Base-by-base conservation (phyloP, 2,113 vertebrate genomes). In the Odocoileus hemionus region DNA sequence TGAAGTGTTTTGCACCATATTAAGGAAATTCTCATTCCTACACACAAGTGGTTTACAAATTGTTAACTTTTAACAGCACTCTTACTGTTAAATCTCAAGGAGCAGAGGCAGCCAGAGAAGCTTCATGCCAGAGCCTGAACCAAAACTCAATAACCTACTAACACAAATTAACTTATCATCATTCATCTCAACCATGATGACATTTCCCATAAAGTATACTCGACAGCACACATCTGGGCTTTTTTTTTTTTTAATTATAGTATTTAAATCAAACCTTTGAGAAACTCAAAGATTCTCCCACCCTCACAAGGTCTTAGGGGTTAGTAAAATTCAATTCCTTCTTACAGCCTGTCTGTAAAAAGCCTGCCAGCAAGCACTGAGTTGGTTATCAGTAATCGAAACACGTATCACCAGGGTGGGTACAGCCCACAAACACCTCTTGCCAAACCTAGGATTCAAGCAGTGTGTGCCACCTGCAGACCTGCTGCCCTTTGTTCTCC, bases 401-500 rank as follows among this genome's bases (percentile, higher is more conserved):
- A 84, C 3, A 54, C 2, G 0, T 28, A 19, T 67, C 9, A 45
- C 50, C 25, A 14, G 39, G 25, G 36, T 39, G 57, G 55, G n/a
- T 6, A 6, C 0, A 52, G 87, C 79, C 55, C 83, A 76, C 2
- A 21, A 95, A 16, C 6, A 0, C 2, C 8, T 43, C 57, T 8
- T 19, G 70, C 25, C 60, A 78, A 30, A 45, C 5, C 98, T 99
- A 99, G 33, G 99, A 99, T 98, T 99, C 99, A 54, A 99, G 98
- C 33, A 99, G 98, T 0, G 97, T 98, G 74, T 99, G 99, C 99
- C 99, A 99, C 96, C 99, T 99, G 98, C 99, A 99, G 96, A 99
- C 98, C 98, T 99, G 99, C 5, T 99, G 99, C 14, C 99, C 99
- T 91, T 98, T 99, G 0, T 97, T 98, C 26, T 99, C 99, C 98